Base-by-base conservation (phyloP, 2,113 vertebrate species). In the Gnathonemus echidnorhynchus region DNA sequence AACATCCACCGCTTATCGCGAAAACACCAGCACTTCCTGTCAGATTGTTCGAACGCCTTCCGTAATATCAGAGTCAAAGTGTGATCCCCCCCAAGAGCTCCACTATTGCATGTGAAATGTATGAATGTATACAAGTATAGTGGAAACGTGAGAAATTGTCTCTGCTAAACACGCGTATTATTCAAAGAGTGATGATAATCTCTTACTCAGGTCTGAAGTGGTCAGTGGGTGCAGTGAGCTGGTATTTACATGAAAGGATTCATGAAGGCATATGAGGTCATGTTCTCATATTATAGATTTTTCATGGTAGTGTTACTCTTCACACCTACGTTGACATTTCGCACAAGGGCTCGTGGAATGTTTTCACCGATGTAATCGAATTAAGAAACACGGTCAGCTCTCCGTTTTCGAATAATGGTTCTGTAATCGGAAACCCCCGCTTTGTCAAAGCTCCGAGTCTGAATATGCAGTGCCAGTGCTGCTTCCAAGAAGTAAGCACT, bases 261-360 rank as follows among this genome's bases (percentile, higher is more conserved):
- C 17, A 10, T 85, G 3, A 8, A 85, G 45, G 86, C 27, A 56
- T 56, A 39, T 56, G 48, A 87, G 50, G 2, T 53, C 13, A 48
- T 46, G 15, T 85, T 85, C 42, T 85, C 83, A 48, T 85, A 77
- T 77, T 77, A 6, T 9, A 70, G 62, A 80, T 80, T 19, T 80
- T 42, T 80, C 45, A 46, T 7, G 9, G 45, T 24, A 46, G 83
- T 24, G 39, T 85, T n/a, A 48, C 21, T 45, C 39, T 48, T 45
- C 31, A 87, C 86, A 50, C 86, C 86, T 53, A 87, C 86, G 24
- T 15, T 87, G 86, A 87, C 48, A 87, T 87, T 87, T 52, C 48
- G 4, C 17, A 17, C 86, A 56, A 87, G 56, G 86, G 15, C 48
- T 49, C 31, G 50, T 52, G 46, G 86, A 56, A 53, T 24, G 86